Conservation (phyloP, 2,113 vertebrate species). For the Turdus rufiventris region DNA sequence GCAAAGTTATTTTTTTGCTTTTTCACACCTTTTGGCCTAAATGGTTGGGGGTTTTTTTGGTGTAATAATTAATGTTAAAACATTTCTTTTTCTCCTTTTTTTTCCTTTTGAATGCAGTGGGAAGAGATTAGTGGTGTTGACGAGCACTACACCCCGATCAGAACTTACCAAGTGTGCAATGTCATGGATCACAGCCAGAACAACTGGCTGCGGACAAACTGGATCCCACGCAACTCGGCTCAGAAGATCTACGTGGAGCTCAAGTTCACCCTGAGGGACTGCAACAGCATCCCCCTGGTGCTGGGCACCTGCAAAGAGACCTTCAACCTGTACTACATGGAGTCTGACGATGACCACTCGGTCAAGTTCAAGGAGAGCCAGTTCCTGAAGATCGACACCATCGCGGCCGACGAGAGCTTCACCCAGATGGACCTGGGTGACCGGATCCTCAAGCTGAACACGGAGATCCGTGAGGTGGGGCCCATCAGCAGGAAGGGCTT, state of each 20-base stretch:
- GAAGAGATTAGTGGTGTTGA: slow-evolving; percentile 99
- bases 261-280: slow-evolving; percentile 97
- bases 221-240: slow-evolving; percentile 93
- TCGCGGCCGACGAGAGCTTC: slow-evolving; percentile 97
- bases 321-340: slow-evolving; percentile 96
- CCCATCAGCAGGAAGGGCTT: slow-evolving; percentile 92
- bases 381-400: slow-evolving; percentile 96
- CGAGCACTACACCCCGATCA: slow-evolving; percentile 96
- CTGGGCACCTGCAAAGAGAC: slow-evolving; percentile 98
- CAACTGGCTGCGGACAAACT: slow-evolving; percentile 98
- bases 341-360: slow-evolving; percentile 90
- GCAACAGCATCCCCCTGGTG: slow-evolving; percentile 95
- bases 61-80: not conserved
- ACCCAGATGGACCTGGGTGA: slow-evolving; percentile 98
- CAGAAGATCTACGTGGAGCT: slow-evolving; percentile 98
- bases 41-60: too few relatives aligned
- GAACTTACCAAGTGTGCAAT: slow-evolving; percentile 98
- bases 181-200: slow-evolving; percentile 99
- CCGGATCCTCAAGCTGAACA: slow-evolving; percentile 97
- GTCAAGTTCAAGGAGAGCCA: slow-evolving; percentile 92
- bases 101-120: slow-evolving; percentile 76
- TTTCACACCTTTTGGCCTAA: not conserved
- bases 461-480: slow-evolving; percentile 93
- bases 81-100: not conserved
- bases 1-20: not conserved